A percentile compares a stretch with the other conserved stretches of the same genome.
These are phyloP conservation scores for Xiphophorus maculatus DNA, from an alignment of 2,113 vertebrate species.

Conservation along the genomic window DNA sequence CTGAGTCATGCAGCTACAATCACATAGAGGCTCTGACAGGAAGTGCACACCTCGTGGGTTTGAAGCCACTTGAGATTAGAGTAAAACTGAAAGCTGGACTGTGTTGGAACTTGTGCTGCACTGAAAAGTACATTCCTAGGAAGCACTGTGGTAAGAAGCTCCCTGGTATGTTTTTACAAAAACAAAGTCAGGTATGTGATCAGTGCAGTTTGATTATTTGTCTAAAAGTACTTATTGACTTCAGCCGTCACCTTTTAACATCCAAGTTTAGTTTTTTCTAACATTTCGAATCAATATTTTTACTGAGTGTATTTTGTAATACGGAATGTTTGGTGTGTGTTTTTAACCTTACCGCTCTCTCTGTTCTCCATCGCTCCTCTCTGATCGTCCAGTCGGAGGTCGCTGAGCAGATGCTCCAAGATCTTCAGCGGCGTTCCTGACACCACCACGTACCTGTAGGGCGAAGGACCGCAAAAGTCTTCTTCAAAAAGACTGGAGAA, in stretches of 20 bases:
- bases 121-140: constrained; percentile 26
- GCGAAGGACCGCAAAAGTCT: constrained; percentile 81
- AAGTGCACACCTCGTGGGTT: constrained; percentile 22
- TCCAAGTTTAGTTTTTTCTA: not conserved
- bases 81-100: constrained; percentile 20
- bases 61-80: not conserved
- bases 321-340: not conserved
- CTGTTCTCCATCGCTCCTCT: constrained; percentile 86
- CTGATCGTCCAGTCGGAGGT: constrained; percentile 91
- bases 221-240: not conserved
- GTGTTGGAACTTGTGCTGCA: constrained; percentile 57
- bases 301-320: not conserved
- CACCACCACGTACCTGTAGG: constrained; percentile 95
- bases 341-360: constrained; percentile 88
- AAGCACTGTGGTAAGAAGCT: not conserved
- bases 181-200: not conserved
- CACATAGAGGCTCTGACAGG: not conserved
- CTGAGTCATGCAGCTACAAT: constrained; percentile 20
- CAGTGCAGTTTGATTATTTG: not conserved
- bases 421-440: constrained; percentile 97
- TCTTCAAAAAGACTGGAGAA: constrained; percentile 82
- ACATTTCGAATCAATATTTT: not conserved
- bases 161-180: not conserved
- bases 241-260: not conserved
- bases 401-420: constrained; percentile 94